Evolutionary conservation across 2,888 invertebrate species (phyloP).

Genomic region (Patella pellucida): DNA sequence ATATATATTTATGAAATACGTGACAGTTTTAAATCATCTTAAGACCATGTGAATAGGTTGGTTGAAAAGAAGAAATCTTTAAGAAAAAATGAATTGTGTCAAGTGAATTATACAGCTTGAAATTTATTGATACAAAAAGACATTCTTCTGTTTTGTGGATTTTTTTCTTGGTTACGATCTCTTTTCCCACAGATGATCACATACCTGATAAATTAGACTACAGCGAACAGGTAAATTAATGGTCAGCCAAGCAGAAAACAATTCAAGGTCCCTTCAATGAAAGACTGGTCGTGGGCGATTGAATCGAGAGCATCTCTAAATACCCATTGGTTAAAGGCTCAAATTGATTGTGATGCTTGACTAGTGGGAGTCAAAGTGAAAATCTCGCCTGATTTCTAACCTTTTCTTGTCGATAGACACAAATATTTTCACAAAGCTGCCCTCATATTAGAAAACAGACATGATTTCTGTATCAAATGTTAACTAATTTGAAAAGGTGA

Average conservation of each 20-base stretch:
- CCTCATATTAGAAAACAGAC: constrained; percentile 9
- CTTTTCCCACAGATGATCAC: constrained; percentile 6
- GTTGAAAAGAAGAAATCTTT: too few species aligned
- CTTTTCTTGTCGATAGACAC: constrained; percentile 1
- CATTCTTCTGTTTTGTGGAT: constrained; percentile 1
- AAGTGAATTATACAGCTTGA: neutral
- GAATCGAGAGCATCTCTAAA: neutral
- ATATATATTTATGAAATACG: too few species aligned
- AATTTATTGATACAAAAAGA: constrained; percentile 5
- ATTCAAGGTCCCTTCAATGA: neutral
- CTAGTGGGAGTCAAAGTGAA: neutral
- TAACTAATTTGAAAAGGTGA: constrained; percentile 1
- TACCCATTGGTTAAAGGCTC: neutral
- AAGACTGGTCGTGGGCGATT: too few species aligned
- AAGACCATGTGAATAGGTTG: too few species aligned
- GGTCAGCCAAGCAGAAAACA: constrained; percentile 1
- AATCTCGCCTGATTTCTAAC: neutral
- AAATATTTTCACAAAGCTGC: constrained; percentile 7
- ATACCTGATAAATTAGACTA: neutral
- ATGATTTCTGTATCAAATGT: neutral
- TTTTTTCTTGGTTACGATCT: neutral
- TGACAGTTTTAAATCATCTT: too few species aligned
- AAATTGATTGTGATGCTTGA: constrained; percentile 10
- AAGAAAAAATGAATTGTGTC: neutral
- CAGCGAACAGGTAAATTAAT: constrained; percentile 3